phyloP scores from a whole-genome alignment of 30 jellyfish, hydroid and myxozoan genomes.

The Morbakka virulenta region DNA sequence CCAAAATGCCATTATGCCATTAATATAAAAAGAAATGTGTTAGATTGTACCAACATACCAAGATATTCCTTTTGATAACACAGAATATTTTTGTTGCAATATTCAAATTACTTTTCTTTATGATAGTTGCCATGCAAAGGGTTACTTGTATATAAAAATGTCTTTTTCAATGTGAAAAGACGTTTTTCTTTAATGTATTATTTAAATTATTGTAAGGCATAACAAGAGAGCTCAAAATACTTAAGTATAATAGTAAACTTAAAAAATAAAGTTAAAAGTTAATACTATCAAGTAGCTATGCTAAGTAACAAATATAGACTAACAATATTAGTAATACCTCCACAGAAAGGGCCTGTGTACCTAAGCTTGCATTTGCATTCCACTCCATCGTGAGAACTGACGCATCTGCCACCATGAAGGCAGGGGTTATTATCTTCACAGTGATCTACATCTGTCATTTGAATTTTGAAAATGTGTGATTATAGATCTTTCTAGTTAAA shows the following conservation, averaged over 20 bases:
- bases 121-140: too few species aligned
- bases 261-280: neutral
- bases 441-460: conserved; percentile 40
- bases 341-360: conserved; percentile 68
- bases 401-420: conserved; percentile 81
- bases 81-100: too few species aligned
- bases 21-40: too few species aligned
- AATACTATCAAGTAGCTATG: neutral
- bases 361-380: conserved; percentile 74
- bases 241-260: neutral
- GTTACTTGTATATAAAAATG: too few species aligned
- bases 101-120: too few species aligned
- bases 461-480: too few species aligned
- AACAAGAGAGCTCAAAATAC: neutral
- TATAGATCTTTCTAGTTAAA: too few species aligned
- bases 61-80: too few species aligned
- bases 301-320: neutral
- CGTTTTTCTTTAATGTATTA: neutral
- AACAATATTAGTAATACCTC: conserved; percentile 11
- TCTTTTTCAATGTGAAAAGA: too few species aligned
- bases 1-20: too few species aligned
- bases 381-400: conserved; percentile 35
- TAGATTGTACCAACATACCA: too few species aligned
- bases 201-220: too few species aligned
- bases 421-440: conserved; percentile 76